Percentiles rank a stretch among this genome's conserved stretches.
phyloP scores from a whole-genome alignment of 2,113 vertebrate genomes.

The Microcebus griseorufus region DNA sequence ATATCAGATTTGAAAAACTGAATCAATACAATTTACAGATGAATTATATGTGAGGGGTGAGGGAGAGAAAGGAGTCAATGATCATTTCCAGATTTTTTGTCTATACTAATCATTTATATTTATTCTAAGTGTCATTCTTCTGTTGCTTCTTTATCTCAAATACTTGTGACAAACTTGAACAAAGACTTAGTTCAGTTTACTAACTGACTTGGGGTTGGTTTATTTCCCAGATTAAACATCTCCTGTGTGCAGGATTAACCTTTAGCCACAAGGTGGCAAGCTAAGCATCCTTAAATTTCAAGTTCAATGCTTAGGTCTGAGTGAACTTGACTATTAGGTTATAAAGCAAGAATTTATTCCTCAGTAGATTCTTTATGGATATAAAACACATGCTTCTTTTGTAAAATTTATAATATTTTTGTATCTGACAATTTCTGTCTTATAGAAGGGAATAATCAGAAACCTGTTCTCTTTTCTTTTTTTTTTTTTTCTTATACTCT shows the following conservation, averaged over 20 bases:
- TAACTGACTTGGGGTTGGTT: background rate
- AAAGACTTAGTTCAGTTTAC: background rate
- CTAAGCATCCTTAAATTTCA: conserved; percentile 70
- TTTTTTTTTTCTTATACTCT: background rate
- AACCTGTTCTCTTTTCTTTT: background rate
- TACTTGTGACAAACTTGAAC: background rate
- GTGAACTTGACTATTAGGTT: background rate
- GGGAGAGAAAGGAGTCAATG: background rate
- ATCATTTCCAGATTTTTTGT: background rate
- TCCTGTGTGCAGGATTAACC: background rate
- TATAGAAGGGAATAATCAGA: background rate
- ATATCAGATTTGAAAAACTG: background rate
- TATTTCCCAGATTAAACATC: background rate
- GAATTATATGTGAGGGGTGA: background rate
- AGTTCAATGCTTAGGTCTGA: background rate
- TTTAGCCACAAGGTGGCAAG: conserved; percentile 84
- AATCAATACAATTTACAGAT: background rate
- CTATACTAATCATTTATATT: background rate
- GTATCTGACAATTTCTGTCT: background rate
- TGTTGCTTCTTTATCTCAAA: background rate
- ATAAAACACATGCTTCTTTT: background rate
- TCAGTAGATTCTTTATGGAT: background rate
- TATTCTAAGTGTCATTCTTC: background rate
- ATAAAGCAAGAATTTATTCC: background rate
- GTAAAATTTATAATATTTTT: background rate